Base-by-base conservation (phyloP, 2,888 invertebrate species). In the Polydrusus cervinus region DNA sequence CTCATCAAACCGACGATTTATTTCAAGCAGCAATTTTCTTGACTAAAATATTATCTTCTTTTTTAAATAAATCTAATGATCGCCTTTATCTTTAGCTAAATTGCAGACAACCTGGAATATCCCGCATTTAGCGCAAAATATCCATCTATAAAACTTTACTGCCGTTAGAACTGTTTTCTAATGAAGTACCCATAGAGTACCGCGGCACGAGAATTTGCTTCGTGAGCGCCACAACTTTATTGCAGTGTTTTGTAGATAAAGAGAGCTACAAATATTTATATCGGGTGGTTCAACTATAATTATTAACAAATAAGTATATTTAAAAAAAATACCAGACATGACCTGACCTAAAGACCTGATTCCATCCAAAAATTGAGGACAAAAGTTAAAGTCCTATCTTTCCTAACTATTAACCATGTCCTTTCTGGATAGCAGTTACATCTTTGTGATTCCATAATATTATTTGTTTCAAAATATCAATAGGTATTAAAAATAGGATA, bases 91-190 rank as follows among this genome's bases (percentile, higher is more conserved):
- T 69, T 60, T 60, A 69, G 45, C 43, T 30, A 69, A 69, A 69
- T 69, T 69, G 57, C 69, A 16, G 40, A 55, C n/a, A 60, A 51
- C 61, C 45, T 20, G 20, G 68, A 66, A 49, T 53, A 74, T 64
- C 34, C 49, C 74, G 43, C 67, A 68, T 74, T 74, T 74, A 74
- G 62, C 62, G 67, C 67, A 73, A 67, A 73, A 67, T 73, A 68
- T 73, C 61, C 49, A 62, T 51, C 74, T 61, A 71, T 62, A 71
- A 71, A 62, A 51, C 53, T 71, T 71, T 62, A 71, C 51, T 71
- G 64, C 71, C 62, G 55, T 66, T 74, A 74, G 68, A 74, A 74
- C 74, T 74, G 74, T 74, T 74, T 61, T 60, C 66, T 74, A 74
- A 74, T 66, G 68, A 74, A 74, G 74, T 68, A 74, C 68, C 62